Base-by-base conservation (phyloP, 1,140 invertebrate species). In the Macrobrachium nipponense region DNA sequence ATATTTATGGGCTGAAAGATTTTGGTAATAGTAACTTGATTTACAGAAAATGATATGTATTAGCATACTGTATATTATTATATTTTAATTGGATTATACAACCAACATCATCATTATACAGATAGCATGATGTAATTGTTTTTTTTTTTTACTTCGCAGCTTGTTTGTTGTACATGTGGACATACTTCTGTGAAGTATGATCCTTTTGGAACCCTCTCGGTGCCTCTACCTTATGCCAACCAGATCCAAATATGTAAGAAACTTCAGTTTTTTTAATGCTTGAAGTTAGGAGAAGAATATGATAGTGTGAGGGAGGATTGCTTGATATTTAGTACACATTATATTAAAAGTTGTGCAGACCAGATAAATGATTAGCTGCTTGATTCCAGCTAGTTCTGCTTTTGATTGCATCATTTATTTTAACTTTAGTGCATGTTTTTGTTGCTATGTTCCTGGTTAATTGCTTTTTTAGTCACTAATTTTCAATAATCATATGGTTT, bases 151-250 rank as follows among this genome's bases (percentile, higher is more conserved):
- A 10, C 51, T 23, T 17, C 64, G 14, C 82, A 89, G 88, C 60
- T 89, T 78, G 92, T 94, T 43, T 95, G 95, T 89, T 93, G 92
- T n/a, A 92, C 92, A 62, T 95, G 95, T 91, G 92, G 92, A 61
- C 94, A 94, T 90, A 92, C 94, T 17, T 95, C 94, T 6, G 93
- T 95, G 14, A 95, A 94, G 14, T 95, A 94, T 89, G 95, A 95
- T 89, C 94, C 95, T 59, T 95, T 95, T 88, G 95, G 95, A 94
- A 95, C 95, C 90, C 91, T 95, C 5, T 94, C 94, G 20, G 93
- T 95, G 61, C 94, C 94, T 11, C 91, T 95, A 80, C 94, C 94
- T 70, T 92, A 93, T 89, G 94, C 94, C 18, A 93, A 94, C 92
- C 94, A 95, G 89, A 92, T 93, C 84, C 94, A 94, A 90, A 90